phyloP scores from a whole-genome alignment of 2,113 vertebrate genomes.

The Indicator indicator region DNA sequence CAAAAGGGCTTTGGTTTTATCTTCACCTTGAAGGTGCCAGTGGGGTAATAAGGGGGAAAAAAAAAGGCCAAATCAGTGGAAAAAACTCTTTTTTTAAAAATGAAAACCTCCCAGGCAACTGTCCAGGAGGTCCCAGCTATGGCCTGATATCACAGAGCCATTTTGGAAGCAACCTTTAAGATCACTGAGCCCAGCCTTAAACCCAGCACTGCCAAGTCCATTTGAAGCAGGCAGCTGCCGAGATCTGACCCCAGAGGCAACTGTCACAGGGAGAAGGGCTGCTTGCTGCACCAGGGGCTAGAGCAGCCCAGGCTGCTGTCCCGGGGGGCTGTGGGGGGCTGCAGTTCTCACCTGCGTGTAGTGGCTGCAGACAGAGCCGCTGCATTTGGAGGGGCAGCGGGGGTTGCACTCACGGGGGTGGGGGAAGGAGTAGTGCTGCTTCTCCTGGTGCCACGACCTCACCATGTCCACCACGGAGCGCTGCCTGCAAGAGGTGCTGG shows the following conservation, averaged over 20 bases:
- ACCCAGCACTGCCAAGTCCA: neutral
- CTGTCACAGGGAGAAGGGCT: neutral
- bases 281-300: neutral
- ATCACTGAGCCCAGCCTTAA: neutral
- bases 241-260: neutral
- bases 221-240: neutral
- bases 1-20: neutral
- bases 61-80: neutral
- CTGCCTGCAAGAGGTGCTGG: slow-evolving; percentile 67
- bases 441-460: slow-evolving; percentile 86
- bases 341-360: slow-evolving; percentile 85
- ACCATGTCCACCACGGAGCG: slow-evolving; percentile 83
- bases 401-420: slow-evolving; percentile 70
- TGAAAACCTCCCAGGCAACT: neutral
- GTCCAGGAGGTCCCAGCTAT: neutral
- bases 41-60: neutral
- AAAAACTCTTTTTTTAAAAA: neutral
- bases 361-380: slow-evolving; percentile 84
- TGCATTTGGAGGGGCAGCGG: slow-evolving; percentile 81
- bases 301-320: neutral
- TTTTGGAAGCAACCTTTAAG: neutral
- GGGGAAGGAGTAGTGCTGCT: slow-evolving; percentile 82
- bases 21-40: neutral
- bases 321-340: neutral
- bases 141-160: too few species aligned